Evolutionary conservation across 2,888 invertebrate genomes (phyloP).

Genomic region (Sericinus montela): DNA sequence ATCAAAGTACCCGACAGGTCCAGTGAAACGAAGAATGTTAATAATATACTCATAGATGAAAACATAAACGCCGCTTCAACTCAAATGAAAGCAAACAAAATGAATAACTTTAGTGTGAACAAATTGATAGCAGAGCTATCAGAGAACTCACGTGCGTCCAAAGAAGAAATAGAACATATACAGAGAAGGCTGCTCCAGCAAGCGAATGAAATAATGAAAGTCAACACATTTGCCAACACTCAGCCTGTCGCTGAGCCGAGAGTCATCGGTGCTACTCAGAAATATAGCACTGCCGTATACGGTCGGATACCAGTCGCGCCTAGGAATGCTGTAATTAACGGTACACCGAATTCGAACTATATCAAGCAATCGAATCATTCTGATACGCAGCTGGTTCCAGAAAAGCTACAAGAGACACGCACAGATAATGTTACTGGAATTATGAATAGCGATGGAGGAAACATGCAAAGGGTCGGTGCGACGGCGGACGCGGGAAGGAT

Average conservation of each 20-base stretch:
- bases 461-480: conserved; percentile 67
- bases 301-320: conserved; percentile 35
- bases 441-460: conserved; percentile 60
- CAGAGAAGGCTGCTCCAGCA: conserved; percentile 65
- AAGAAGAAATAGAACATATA: conserved; percentile 67
- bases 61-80: conserved; percentile 26
- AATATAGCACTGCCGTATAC: conserved; percentile 55
- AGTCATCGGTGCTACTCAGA: conserved; percentile 55
- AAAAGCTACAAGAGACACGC: conserved; percentile 63
- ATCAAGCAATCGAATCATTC: conserved; percentile 28
- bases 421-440: conserved; percentile 49
- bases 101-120: conserved; percentile 63
- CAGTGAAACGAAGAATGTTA: conserved; percentile 21
- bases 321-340: conserved; percentile 35
- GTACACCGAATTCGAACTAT: conserved; percentile 22
- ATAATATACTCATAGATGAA: conserved; percentile 28
- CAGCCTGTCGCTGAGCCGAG: conserved; percentile 44
- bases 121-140: conserved; percentile 68
- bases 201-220: conserved; percentile 72
- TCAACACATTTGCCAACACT: conserved; percentile 60
- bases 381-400: conserved; percentile 69
- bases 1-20: conserved; percentile 42
- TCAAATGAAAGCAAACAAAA: conserved; percentile 34
- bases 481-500: conserved; percentile 66
- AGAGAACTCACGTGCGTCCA: conserved; percentile 65